Evolutionary conservation across 1,140 invertebrate species (phyloP).

Genomic region (Venustaconcha ellipsiformis): DNA sequence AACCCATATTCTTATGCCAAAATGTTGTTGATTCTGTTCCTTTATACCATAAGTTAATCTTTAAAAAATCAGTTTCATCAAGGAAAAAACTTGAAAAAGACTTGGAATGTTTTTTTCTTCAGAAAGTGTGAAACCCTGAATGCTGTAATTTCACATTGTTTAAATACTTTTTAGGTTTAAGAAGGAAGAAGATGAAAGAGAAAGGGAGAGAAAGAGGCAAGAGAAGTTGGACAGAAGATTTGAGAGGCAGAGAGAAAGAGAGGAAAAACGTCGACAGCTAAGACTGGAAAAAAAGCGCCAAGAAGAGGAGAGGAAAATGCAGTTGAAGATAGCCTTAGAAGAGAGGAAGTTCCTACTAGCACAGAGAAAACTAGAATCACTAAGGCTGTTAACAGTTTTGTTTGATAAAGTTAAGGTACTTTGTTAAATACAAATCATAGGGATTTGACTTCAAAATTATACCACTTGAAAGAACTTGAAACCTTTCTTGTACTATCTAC

Average conservation of each 20-base stretch:
- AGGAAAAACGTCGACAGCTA: conserved; percentile 61
- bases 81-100: neutral
- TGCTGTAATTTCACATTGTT: neutral
- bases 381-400: conserved; percentile 88
- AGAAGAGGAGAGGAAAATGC: conserved; percentile 66
- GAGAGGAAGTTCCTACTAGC: conserved; percentile 88
- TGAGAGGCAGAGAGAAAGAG: conserved; percentile 39
- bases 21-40: no score
- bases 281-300: conserved; percentile 55
- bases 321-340: conserved; percentile 73
- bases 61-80: neutral
- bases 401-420: conserved; percentile 81
- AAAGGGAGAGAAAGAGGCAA: conserved; percentile 73
- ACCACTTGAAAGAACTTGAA: no score
- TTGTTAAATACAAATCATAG: neutral
- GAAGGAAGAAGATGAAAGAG: conserved; percentile 76
- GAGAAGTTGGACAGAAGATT: conserved; percentile 59
- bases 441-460: no score
- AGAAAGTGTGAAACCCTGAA: neutral
- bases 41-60: no score
- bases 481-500: no score
- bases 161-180: conserved; percentile 29
- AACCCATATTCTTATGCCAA: no score
- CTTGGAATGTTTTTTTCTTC: neutral
- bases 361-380: conserved; percentile 90